phyloP scores from a whole-genome alignment of 2,113 vertebrate species.

The Odontophorus gujanensis region DNA sequence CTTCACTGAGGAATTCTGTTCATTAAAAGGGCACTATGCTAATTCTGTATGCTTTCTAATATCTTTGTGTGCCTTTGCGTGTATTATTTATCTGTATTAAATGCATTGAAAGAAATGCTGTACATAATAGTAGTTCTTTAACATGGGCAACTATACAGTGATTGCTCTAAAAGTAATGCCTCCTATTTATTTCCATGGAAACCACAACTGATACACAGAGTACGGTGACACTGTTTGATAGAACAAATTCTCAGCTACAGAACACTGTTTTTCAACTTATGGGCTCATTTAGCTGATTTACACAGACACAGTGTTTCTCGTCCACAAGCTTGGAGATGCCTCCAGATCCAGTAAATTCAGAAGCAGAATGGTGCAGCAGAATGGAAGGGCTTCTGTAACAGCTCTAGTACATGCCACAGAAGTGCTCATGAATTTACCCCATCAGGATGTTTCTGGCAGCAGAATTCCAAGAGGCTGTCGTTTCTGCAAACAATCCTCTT shows the following conservation, averaged over 20 bases:
- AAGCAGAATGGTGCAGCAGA: background rate
- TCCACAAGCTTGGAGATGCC: background rate
- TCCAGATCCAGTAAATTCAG: background rate
- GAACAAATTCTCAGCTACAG: no score
- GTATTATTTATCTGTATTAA: background rate
- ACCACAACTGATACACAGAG: background rate
- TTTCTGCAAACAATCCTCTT: background rate
- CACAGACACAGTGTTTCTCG: background rate
- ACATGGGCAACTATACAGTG: background rate
- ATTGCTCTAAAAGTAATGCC: background rate
- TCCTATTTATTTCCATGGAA: background rate
- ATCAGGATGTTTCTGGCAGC: background rate
- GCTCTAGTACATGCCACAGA: background rate
- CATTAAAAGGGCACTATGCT: conserved; percentile 8
- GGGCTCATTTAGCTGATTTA: background rate
- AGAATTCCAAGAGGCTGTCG: background rate
- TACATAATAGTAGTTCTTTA: background rate
- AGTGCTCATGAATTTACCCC: background rate
- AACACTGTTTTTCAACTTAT: background rate
- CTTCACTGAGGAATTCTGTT: conserved; percentile 13
- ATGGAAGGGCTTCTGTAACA: background rate
- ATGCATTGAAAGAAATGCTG: background rate
- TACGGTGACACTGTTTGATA: no score
- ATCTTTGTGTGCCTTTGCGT: background rate
- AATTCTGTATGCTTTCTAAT: background rate